Percentiles rank a stretch among this genome's conserved stretches.
Evolutionary conservation across 2,113 vertebrate genomes (phyloP).

Genomic region (Entomyzon cyanotis): DNA sequence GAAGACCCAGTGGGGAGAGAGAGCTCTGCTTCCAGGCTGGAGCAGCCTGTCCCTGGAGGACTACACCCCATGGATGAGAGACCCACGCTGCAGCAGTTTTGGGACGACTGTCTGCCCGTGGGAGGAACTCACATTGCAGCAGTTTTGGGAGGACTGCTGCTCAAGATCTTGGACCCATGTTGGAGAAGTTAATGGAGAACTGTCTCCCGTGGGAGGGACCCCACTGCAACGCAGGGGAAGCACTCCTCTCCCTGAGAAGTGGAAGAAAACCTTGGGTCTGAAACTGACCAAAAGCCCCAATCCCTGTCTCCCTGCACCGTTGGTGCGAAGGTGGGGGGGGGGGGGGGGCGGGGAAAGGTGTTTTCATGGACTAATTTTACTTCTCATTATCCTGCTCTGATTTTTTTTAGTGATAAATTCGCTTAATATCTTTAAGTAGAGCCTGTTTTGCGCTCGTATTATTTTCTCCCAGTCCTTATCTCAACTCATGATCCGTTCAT

Average conservation of each 20-base stretch:
- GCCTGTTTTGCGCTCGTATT: neutral
- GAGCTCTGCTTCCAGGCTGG: no score
- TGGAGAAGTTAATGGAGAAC: neutral
- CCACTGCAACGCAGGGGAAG: no score
- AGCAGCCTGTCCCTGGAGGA: neutral
- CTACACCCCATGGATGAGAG: neutral
- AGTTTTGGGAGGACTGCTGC: neutral
- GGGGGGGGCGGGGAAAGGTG: neutral
- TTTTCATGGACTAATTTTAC: neutral
- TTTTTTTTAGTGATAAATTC: neutral
- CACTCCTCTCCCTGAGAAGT: neutral
- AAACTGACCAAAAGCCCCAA: neutral
- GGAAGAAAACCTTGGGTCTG: neutral
- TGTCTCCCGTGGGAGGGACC: rapidly evolving
- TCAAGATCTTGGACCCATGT: rapidly evolving
- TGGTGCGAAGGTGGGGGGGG: rapidly evolving
- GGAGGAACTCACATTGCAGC: rapidly evolving
- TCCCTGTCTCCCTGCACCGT: neutral
- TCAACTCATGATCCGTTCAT: neutral
- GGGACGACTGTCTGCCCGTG: rapidly evolving
- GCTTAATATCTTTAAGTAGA: neutral
- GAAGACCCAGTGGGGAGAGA: no score
- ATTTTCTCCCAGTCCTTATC: neutral
- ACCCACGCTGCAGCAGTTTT: rapidly evolving
- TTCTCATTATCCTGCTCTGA: neutral